Conservation (phyloP, 2,888 invertebrate genomes). For the Syrista parreyssii region DNA sequence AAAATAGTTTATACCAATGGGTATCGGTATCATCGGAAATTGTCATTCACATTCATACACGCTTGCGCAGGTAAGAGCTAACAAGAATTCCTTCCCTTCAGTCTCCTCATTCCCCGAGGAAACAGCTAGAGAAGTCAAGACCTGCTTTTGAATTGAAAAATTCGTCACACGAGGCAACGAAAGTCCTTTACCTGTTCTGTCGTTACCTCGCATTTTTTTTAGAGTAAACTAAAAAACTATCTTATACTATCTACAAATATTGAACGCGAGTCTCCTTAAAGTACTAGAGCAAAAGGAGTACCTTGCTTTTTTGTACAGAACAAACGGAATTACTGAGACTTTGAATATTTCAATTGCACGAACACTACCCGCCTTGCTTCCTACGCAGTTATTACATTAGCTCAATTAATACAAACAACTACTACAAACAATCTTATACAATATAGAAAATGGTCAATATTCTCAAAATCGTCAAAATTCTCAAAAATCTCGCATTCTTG, state of each 20-base stretch:
- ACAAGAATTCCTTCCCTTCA: neutral
- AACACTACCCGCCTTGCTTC: neutral
- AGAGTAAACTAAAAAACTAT: neutral
- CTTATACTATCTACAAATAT: neutral
- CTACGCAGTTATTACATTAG: neutral
- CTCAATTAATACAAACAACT: neutral
- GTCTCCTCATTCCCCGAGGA: neutral
- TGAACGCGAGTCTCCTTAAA: neutral
- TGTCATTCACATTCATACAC: neutral
- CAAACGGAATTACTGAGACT: neutral
- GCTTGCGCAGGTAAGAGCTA: neutral
- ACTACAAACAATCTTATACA: neutral
- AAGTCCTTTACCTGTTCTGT: neutral
- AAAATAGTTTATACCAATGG: neutral
- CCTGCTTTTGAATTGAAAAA: no score
- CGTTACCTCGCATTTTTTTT: neutral
- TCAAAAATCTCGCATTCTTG: neutral
- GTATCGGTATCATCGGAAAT: neutral
- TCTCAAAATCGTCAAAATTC: neutral
- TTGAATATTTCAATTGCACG: neutral
- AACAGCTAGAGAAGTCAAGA: neutral
- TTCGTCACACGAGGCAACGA: no score
- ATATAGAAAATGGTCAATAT: slow-evolving; percentile 2
- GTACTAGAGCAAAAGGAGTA: neutral
- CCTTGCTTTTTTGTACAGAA: neutral